These are phyloP conservation scores for Coecobrya sp. DNA, from an alignment of 2,888 invertebrate species.

Conservation along the genomic window DNA sequence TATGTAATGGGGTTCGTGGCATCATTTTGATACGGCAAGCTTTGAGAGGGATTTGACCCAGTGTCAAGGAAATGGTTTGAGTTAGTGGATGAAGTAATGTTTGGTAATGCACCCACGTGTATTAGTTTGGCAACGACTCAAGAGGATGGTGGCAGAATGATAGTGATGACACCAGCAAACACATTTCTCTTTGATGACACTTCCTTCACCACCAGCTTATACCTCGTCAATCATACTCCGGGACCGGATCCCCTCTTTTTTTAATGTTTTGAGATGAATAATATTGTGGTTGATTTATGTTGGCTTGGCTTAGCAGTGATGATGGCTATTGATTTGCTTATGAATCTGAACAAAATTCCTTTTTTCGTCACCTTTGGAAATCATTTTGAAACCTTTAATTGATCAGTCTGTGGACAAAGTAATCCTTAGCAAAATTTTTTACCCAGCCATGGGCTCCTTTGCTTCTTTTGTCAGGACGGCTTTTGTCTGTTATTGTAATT, in stretches of 20 bases:
- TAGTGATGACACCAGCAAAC: conserved; percentile 25
- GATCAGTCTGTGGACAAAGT: conserved; percentile 38
- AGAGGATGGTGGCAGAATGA: conserved; percentile 31
- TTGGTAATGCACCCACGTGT: conserved; percentile 53
- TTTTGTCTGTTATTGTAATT: conserved; percentile 15
- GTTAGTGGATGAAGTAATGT: conserved; percentile 53
- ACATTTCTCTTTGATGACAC: conserved; percentile 48
- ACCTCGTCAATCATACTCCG: conserved; percentile 46
- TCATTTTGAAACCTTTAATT: conserved; percentile 36
- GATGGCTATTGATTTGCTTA: conserved; percentile 18
- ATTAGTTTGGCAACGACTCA: conserved; percentile 57
- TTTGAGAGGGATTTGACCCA: conserved; percentile 55
- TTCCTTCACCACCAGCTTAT: conserved; percentile 56
- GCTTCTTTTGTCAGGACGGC: conserved; percentile 6
- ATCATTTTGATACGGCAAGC: conserved; percentile 15
- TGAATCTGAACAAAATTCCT: neutral
- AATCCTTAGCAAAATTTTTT: conserved; percentile 5
- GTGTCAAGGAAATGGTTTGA: conserved; percentile 37
- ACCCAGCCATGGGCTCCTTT: neutral
- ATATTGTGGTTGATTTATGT: conserved; percentile 20
- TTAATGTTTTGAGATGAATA: conserved; percentile 6
- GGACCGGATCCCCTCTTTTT: conserved; percentile 11
- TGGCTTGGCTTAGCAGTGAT: neutral
- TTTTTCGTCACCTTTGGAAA: conserved; percentile 22
- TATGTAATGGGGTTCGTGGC: conserved; percentile 31